Conservation (phyloP, 1,140 invertebrate genomes). For the Pseudomyrmex sp. region DNA sequence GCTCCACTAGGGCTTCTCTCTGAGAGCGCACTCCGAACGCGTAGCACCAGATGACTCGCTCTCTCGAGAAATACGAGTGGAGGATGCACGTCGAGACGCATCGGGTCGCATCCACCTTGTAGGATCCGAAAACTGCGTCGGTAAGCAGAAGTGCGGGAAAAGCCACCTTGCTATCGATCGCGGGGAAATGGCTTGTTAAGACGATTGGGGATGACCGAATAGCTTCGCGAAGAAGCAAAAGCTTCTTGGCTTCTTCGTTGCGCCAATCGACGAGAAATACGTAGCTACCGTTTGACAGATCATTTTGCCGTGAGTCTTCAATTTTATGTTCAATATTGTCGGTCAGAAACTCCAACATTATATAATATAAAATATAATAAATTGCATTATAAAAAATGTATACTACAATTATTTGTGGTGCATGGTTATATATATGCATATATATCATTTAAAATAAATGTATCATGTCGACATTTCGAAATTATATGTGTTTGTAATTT, state of each 20-base stretch:
- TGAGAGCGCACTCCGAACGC: conserved; percentile 36
- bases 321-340: not conserved
- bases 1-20: conserved; percentile 36
- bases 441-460: too few species aligned
- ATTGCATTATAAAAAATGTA: too few species aligned
- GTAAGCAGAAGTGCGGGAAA: conserved; percentile 35
- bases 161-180: conserved; percentile 48
- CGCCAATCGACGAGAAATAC: conserved; percentile 20
- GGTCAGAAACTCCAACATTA: not conserved
- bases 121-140: conserved; percentile 37
- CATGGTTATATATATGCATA: too few species aligned
- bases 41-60: conserved; percentile 43
- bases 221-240: conserved; percentile 34
- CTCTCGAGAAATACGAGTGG: conserved; percentile 9
- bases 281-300: not conserved
- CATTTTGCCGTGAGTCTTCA: not conserved
- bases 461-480: too few species aligned
- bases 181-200: conserved; percentile 51
- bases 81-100: conserved; percentile 31
- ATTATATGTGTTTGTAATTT: not conserved
- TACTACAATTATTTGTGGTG: too few species aligned
- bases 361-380: not conserved
- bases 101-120: not conserved
- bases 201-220: conserved; percentile 45
- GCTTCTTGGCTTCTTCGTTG: conserved; percentile 13